Percentiles rank a stretch among this genome's conserved stretches.
These are phyloP conservation scores for Catonia carolina DNA, from an alignment of 2,888 invertebrate species.

Conservation along the genomic window DNA sequence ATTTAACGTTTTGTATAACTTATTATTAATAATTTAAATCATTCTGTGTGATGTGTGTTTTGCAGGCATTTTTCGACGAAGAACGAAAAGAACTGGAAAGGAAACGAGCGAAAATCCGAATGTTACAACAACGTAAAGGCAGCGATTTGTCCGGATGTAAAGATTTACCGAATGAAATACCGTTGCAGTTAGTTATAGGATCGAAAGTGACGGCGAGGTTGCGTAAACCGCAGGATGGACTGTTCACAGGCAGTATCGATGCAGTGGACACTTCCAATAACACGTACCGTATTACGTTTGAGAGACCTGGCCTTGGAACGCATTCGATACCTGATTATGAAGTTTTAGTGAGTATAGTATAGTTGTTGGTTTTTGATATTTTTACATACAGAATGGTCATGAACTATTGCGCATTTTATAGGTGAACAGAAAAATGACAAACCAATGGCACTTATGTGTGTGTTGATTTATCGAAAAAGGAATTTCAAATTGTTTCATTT, in stretches of 20 bases:
- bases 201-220: constrained; percentile 89
- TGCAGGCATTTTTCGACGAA: constrained; percentile 85
- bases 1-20: no score
- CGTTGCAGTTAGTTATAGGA: constrained; percentile 88
- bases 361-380: background rate
- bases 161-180: constrained; percentile 91
- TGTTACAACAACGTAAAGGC: constrained; percentile 85
- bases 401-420: background rate
- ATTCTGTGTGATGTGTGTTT: no score
- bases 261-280: constrained; percentile 93
- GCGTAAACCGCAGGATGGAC: constrained; percentile 88
- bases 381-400: background rate
- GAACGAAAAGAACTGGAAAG: constrained; percentile 85
- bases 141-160: constrained; percentile 66
- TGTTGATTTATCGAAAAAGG: no score
- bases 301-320: constrained; percentile 83
- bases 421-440: no score
- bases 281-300: constrained; percentile 91
- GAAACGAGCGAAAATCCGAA: constrained; percentile 84
- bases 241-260: constrained; percentile 90
- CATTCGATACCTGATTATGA: constrained; percentile 96
- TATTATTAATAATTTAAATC: no score
- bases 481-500: no score
- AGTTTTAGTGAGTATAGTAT: constrained; percentile 53
- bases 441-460: no score